Conservation (phyloP, 2,797 vertebrate species). For the Notamacropus eugenii region DNA sequence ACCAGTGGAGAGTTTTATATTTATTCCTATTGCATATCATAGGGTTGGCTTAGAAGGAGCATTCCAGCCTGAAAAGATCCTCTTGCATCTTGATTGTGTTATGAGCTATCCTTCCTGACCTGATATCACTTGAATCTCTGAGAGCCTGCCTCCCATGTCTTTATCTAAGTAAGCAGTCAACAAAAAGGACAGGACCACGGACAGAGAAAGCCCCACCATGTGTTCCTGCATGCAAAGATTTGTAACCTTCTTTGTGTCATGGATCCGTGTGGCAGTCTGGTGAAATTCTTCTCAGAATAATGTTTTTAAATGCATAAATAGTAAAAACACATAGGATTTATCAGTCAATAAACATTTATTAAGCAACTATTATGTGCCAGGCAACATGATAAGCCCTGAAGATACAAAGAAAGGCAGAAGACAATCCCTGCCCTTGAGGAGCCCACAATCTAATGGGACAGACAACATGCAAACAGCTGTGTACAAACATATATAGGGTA, state of each 20-base stretch:
- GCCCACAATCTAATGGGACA: not conserved
- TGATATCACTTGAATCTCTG: not conserved
- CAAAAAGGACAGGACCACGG: not conserved
- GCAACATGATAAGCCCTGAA: not conserved
- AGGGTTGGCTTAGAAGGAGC: not conserved
- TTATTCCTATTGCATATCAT: not conserved
- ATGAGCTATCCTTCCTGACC: not conserved
- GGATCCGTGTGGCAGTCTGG: not conserved
- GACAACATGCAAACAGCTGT: not conserved
- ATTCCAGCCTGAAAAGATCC: not conserved
- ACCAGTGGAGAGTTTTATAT: not conserved
- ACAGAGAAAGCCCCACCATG: not conserved
- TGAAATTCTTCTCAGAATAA: not conserved
- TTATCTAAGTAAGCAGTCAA: not conserved
- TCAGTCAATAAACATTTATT: not conserved
- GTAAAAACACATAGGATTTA: no score
- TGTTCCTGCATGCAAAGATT: not conserved
- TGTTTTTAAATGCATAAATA: not conserved
- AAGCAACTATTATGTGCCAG: not conserved
- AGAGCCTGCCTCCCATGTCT: not conserved
- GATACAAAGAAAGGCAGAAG: not conserved
- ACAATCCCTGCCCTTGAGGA: not conserved
- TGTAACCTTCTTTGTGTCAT: not conserved
- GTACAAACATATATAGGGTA: not conserved
- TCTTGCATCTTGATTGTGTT: not conserved